Percentiles rank a stretch among this genome's conserved stretches.
These are phyloP conservation scores for Pharmacophagus antenor DNA, from an alignment of 2,888 invertebrate species.

Conservation along the genomic window DNA sequence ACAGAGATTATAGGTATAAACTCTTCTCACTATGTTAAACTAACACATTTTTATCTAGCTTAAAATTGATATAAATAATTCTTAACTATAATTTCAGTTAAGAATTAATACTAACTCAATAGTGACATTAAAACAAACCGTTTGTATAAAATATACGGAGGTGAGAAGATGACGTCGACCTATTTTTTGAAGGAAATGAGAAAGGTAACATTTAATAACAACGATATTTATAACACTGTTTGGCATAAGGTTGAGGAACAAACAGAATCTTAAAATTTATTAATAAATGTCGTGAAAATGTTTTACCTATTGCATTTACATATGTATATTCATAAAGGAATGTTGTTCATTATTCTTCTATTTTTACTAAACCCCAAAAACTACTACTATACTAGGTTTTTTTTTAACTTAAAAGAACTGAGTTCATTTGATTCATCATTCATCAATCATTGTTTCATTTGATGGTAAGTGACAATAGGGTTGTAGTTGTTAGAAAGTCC, in stretches of 20 bases:
- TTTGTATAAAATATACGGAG: neutral
- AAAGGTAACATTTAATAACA: neutral
- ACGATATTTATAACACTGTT: neutral
- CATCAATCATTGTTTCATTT: no score
- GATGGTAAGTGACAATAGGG: no score
- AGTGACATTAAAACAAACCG: slow-evolving; percentile 2
- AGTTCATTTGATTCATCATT: no score
- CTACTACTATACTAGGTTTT: no score
- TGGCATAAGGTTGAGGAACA: neutral
- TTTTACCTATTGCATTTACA: neutral
- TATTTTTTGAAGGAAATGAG: slow-evolving; percentile 2
- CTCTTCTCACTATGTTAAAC: neutral
- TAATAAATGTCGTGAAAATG: neutral
- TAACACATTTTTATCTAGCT: neutral
- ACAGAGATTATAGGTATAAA: neutral
- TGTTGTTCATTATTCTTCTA: no score
- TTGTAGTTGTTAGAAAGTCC: no score
- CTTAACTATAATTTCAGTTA: neutral
- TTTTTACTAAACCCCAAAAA: no score
- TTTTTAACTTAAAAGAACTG: no score
- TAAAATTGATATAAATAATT: neutral
- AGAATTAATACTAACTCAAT: no score
- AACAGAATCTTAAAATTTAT: neutral
- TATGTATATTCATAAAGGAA: no score
- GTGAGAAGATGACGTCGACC: neutral